Percentiles rank a stretch among this genome's conserved stretches.
These are phyloP conservation scores for Salvelinus fontinalis DNA, from an alignment of 2,113 vertebrate genomes.

Conservation along the genomic window DNA sequence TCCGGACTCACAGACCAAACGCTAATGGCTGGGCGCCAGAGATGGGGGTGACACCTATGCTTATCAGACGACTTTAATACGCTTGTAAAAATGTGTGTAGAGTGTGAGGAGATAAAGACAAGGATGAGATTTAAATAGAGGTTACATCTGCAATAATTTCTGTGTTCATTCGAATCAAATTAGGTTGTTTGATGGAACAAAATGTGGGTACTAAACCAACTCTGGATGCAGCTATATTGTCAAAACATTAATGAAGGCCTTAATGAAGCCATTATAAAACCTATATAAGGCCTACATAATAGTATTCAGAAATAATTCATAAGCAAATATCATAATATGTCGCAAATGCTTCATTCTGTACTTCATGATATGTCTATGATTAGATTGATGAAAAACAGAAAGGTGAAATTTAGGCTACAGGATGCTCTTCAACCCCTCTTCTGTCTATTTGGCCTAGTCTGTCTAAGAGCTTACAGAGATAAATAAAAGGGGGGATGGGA, in stretches of 20 bases:
- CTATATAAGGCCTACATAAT: neutral
- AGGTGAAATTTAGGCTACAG: constrained; percentile 41
- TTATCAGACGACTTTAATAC: constrained; percentile 49
- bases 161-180: neutral
- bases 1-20: constrained; percentile 46
- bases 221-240: neutral
- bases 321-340: neutral
- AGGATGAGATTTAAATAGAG: constrained; percentile 30
- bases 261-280: neutral
- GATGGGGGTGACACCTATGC: constrained; percentile 51
- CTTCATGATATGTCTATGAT: neutral
- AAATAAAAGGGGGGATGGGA: constrained; percentile 32
- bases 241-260: neutral
- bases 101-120: constrained; percentile 18
- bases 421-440: constrained; percentile 49
- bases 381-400: neutral
- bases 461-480: constrained; percentile 43
- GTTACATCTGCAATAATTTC: constrained; percentile 12
- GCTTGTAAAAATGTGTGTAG: constrained; percentile 18
- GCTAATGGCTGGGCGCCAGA: constrained; percentile 46
- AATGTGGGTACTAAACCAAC: neutral
- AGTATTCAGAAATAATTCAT: neutral
- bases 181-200: neutral
- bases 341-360: neutral
- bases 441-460: constrained; percentile 46